Percentiles rank a stretch among this genome's conserved stretches.
phyloP scores from a whole-genome alignment of 2,797 vertebrate species.

The Cryptoblepharus egeriae region DNA sequence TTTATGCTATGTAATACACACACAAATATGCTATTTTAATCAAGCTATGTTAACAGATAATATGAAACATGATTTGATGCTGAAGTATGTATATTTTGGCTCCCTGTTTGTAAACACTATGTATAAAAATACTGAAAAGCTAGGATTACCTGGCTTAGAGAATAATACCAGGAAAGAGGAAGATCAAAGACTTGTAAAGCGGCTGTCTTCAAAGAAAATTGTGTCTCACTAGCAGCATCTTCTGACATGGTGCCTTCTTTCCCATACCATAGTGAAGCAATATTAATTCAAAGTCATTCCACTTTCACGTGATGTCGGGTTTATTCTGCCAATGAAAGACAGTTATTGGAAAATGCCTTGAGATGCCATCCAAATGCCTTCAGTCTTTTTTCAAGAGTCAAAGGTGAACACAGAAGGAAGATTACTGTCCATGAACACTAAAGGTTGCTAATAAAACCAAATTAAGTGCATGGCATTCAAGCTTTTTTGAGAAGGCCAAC shows the following conservation, averaged over 20 bases:
- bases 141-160: conserved; percentile 85
- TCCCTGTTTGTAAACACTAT: fast-evolving
- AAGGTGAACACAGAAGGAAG: not conserved
- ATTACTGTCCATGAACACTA: not conserved
- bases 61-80: not conserved
- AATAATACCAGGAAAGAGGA: conserved; percentile 85
- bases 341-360: conserved; percentile 20
- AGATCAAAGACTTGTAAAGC: conserved; percentile 84
- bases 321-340: conserved; percentile 50
- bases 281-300: conserved; percentile 50
- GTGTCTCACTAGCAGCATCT: conserved; percentile 78
- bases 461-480: not conserved
- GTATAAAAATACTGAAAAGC: fast-evolving
- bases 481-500: fast-evolving
- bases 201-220: conserved; percentile 82
- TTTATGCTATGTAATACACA: not conserved
- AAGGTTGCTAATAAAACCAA: not conserved
- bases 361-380: not conserved
- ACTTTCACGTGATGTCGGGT: conserved; percentile 29
- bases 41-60: not conserved
- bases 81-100: not conserved
- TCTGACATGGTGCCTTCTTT: conserved; percentile 86
- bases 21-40: not conserved
- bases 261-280: conserved; percentile 68
- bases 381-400: not conserved